Evolutionary conservation across 2,888 invertebrate species (phyloP).

Genomic region (Tanypteryx hageni): DNA sequence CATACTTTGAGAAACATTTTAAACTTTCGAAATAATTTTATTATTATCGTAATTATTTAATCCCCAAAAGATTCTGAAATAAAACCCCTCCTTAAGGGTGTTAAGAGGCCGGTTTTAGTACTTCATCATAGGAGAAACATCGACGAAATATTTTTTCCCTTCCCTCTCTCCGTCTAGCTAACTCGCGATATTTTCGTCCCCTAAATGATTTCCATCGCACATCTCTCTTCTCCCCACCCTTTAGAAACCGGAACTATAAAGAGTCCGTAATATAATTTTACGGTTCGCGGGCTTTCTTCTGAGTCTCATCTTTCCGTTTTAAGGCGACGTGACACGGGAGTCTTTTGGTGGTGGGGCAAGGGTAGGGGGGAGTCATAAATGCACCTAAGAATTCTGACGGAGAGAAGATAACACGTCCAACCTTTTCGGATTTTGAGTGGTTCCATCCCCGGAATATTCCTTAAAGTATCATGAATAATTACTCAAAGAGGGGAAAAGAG

Average conservation of each 20-base stretch:
- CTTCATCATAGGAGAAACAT: background rate
- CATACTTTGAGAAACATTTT: no score
- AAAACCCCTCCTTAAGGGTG: background rate
- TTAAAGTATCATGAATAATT: slow-evolving; percentile 16
- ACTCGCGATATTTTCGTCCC: background rate
- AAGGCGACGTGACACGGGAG: background rate
- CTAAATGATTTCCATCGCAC: slow-evolving; percentile 3
- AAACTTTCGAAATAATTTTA: no score
- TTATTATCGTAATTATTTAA: no score
- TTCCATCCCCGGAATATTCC: background rate
- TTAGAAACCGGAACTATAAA: background rate
- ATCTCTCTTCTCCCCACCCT: background rate
- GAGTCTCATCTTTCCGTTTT: background rate
- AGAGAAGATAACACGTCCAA: background rate
- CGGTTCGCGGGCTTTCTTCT: background rate
- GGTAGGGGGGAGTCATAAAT: background rate
- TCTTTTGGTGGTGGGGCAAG: background rate
- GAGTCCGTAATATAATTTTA: slow-evolving; percentile 10
- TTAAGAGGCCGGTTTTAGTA: background rate
- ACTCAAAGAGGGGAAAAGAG: background rate
- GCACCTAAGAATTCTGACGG: background rate
- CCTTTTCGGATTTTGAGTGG: background rate
- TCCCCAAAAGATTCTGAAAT: background rate
- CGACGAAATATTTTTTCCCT: background rate
- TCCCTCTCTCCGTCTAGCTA: background rate